Conservation (phyloP, 2,888 invertebrate genomes). For the Chaetoderma sp. region DNA sequence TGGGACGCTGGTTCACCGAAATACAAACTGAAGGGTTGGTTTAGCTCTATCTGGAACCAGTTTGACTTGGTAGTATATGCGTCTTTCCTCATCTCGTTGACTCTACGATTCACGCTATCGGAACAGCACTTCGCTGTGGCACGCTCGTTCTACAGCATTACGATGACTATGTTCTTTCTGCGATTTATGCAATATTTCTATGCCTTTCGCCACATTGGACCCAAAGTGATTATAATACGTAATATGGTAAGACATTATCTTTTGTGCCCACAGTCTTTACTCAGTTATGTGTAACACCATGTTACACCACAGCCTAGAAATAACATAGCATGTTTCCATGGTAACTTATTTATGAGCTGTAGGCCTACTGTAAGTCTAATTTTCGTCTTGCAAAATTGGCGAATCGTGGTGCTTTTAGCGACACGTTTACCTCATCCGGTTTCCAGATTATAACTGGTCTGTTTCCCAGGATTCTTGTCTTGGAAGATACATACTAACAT, state of each 20-base stretch:
- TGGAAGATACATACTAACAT: too few species aligned
- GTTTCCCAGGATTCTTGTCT: too few species aligned
- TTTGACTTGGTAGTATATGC: conserved; percentile 62
- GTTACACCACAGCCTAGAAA: too few species aligned
- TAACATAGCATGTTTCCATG: too few species aligned
- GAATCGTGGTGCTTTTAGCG: too few species aligned
- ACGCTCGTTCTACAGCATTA: conserved; percentile 60
- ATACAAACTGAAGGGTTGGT: conserved; percentile 61
- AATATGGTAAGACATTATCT: conserved; percentile 64
- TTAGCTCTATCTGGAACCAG: conserved; percentile 62
- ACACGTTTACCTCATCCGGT: too few species aligned
- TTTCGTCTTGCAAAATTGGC: too few species aligned
- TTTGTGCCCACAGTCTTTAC: too few species aligned
- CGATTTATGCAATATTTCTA: conserved; percentile 66
- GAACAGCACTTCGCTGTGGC: conserved; percentile 51
- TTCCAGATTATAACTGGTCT: too few species aligned
- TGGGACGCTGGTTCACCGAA: conserved; percentile 51
- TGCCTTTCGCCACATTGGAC: conserved; percentile 65
- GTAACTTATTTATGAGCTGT: too few species aligned
- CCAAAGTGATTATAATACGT: conserved; percentile 69
- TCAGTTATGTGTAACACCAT: too few species aligned
- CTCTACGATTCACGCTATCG: conserved; percentile 51
- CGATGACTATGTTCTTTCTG: conserved; percentile 63
- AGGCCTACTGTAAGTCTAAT: too few species aligned
- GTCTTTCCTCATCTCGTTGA: conserved; percentile 58